Evolutionary conservation across 2,888 invertebrate genomes (phyloP).

Genomic region (Gymnocheta viridis): DNA sequence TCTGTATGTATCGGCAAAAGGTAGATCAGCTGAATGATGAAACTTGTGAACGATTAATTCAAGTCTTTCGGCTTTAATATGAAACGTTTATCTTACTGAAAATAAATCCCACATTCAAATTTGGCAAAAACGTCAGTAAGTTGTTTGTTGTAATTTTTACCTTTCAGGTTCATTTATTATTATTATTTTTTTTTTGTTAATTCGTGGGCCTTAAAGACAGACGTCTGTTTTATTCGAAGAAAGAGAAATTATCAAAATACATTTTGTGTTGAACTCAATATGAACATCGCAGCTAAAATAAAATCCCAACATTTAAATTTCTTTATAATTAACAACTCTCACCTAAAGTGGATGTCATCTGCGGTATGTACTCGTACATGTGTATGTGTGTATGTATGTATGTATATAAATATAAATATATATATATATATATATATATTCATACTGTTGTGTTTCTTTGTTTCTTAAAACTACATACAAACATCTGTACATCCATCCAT

Average conservation of each 20-base stretch:
- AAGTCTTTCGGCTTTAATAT: background rate
- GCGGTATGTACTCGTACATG: background rate
- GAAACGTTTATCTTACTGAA: background rate
- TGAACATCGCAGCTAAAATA: background rate
- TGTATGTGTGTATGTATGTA: background rate
- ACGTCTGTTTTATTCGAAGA: too few relatives aligned
- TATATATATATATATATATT: too few relatives aligned
- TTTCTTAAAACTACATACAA: background rate
- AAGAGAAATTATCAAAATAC: conserved; percentile 14
- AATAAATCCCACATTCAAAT: background rate
- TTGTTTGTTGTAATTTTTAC: background rate
- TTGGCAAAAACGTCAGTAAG: background rate
- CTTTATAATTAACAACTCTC: conserved; percentile 34
- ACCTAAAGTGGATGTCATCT: conserved; percentile 37
- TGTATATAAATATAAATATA: background rate
- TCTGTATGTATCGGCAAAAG: background rate
- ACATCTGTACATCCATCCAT: background rate
- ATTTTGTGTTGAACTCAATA: background rate
- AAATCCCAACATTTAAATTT: conserved; percentile 16
- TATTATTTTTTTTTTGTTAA: background rate
- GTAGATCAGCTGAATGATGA: background rate
- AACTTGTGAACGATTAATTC: background rate
- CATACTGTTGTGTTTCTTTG: conserved; percentile 6
- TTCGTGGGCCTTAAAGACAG: background rate
- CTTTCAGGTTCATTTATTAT: background rate